phyloP scores from a whole-genome alignment of 2,797 vertebrate genomes.

The Phrynocephalus guinanensis region DNA sequence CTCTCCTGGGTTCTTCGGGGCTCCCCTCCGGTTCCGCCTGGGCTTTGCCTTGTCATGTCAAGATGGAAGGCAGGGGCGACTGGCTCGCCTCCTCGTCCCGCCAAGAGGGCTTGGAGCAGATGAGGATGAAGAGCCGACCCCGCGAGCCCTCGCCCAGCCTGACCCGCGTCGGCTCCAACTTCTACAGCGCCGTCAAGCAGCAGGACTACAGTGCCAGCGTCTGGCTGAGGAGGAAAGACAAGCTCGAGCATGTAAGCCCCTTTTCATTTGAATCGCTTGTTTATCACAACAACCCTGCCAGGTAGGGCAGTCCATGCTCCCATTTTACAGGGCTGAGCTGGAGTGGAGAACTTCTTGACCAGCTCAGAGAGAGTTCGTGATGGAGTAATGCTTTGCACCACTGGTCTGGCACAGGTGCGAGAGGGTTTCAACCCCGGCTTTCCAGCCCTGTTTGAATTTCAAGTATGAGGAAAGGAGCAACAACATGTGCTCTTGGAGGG shows the following conservation, averaged over 20 bases:
- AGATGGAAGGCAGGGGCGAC: constrained; percentile 83
- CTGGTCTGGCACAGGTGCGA: neutral
- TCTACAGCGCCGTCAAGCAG: constrained; percentile 89
- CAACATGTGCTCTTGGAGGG: constrained; percentile 22
- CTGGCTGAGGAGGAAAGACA: constrained; percentile 92
- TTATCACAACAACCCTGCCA: constrained; percentile 6
- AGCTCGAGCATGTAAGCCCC: constrained; percentile 91
- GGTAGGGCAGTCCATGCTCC: neutral
- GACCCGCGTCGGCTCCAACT: constrained; percentile 77
- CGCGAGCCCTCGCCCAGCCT: constrained; percentile 77
- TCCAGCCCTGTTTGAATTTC: neutral
- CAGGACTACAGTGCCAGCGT: constrained; percentile 93
- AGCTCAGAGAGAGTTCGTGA: neutral
- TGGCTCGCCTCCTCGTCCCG: constrained; percentile 80
- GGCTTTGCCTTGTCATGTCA: constrained; percentile 80
- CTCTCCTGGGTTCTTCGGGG: constrained; percentile 22
- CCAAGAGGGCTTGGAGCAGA: constrained; percentile 82
- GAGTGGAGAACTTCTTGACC: neutral
- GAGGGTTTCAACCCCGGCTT: neutral
- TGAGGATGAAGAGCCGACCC: constrained; percentile 83
- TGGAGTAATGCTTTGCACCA: neutral
- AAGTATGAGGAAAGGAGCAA: neutral
- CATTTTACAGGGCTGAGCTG: neutral
- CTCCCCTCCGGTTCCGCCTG: constrained; percentile 44
- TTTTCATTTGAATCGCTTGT: neutral